Evolutionary conservation across 53 echinoderm and acorn worm species (phyloP).

Genomic region (Holothuria leucospilota): DNA sequence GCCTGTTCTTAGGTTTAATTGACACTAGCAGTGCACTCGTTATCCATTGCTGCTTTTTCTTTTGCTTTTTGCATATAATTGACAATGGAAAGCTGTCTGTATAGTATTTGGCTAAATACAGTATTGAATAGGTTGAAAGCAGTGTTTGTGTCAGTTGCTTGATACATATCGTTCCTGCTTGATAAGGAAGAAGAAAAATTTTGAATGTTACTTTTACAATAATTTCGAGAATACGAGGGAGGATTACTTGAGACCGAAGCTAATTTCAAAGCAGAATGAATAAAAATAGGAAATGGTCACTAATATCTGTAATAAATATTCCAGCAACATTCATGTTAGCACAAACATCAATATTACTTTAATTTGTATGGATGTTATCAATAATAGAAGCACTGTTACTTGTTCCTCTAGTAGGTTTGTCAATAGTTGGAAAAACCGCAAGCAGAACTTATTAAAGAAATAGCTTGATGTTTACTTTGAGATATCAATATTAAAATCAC

Average conservation of each 20-base stretch:
- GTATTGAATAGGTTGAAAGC: background rate
- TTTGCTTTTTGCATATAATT: background rate
- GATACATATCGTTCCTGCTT: background rate
- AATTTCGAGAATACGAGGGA: background rate
- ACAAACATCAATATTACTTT: background rate
- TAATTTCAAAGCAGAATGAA: background rate
- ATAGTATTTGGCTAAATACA: background rate
- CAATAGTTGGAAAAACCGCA: background rate
- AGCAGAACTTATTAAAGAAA: too few species aligned
- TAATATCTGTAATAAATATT: background rate
- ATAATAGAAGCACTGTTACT: background rate
- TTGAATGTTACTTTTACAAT: background rate
- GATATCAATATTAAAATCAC: slow-evolving; percentile 14
- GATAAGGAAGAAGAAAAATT: background rate
- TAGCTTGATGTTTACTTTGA: background rate
- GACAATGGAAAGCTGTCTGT: background rate
- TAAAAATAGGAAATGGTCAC: slow-evolving; percentile 5
- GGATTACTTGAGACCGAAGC: background rate
- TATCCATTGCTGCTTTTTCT: background rate
- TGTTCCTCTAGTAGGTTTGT: too few species aligned
- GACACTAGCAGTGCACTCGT: background rate
- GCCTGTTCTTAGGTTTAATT: background rate
- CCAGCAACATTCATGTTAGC: slow-evolving; percentile 2
- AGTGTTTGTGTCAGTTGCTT: slow-evolving; percentile 18
- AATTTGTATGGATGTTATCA: background rate